A percentile compares a stretch with the other conserved stretches of the same genome.
Conservation (phyloP, 2,888 invertebrate species). For the Polydrusus tereticollis region DNA sequence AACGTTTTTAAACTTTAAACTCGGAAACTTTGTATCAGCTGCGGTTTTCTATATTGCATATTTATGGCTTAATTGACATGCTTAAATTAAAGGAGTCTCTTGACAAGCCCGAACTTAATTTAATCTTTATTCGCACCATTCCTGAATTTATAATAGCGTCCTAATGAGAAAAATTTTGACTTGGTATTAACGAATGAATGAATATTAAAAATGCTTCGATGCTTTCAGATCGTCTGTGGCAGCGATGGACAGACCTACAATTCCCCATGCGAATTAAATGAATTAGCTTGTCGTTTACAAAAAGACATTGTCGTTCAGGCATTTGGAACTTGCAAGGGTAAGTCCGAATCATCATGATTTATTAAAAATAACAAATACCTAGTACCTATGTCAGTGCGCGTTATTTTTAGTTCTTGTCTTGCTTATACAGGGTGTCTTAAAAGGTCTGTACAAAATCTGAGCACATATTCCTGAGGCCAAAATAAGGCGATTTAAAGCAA, state of each 20-base stretch:
- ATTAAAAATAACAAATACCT: background rate
- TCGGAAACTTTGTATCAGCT: background rate
- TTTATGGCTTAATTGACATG: background rate
- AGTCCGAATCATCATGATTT: constrained; percentile 24
- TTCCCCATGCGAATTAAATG: constrained; percentile 84
- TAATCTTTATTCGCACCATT: constrained; percentile 25
- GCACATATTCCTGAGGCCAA: too few species aligned
- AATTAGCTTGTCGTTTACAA: constrained; percentile 85
- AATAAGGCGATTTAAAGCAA: too few species aligned
- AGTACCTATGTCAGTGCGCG: too few species aligned
- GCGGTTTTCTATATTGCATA: background rate
- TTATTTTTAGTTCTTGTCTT: too few species aligned
- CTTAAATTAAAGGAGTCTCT: background rate
- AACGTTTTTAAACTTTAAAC: too few species aligned
- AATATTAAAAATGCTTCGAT: constrained; percentile 7
- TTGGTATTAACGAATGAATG: constrained; percentile 11
- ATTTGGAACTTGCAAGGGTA: constrained; percentile 80
- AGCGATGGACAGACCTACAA: constrained; percentile 85
- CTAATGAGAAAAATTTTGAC: constrained; percentile 9
- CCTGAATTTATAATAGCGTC: constrained; percentile 30
- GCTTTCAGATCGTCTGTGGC: constrained; percentile 73
- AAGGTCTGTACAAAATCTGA: too few species aligned
- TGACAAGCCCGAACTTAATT: constrained; percentile 27
- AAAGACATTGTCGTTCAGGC: constrained; percentile 83
- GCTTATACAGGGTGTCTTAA: too few species aligned